Evolutionary conservation across 2,797 vertebrate species (phyloP).

Genomic region (Luscinia megarhynchos): DNA sequence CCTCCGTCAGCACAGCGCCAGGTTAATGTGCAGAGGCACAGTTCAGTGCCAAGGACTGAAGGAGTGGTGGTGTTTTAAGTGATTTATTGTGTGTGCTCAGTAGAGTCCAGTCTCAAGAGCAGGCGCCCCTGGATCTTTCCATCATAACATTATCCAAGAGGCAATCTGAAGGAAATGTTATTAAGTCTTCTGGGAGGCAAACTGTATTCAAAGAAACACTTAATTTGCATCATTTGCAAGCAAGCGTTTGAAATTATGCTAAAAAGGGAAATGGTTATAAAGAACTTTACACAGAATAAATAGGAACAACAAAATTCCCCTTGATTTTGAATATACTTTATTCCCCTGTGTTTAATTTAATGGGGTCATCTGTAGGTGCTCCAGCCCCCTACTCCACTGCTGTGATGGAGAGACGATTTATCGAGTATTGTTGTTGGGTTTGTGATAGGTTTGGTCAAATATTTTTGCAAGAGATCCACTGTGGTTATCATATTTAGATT

Average conservation of each 20-base stretch:
- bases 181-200: slow-evolving; percentile 41
- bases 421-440: neutral
- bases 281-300: neutral
- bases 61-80: slow-evolving; percentile 34
- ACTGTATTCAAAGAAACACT: slow-evolving; percentile 35
- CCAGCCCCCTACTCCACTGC: neutral
- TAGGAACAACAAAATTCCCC: neutral
- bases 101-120: slow-evolving; percentile 16
- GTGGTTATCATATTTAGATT: neutral
- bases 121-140: slow-evolving; percentile 34
- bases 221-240: slow-evolving; percentile 52
- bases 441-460: neutral
- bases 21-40: slow-evolving; percentile 24
- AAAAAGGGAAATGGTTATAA: slow-evolving; percentile 1
- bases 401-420: neutral
- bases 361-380: neutral
- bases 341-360: neutral
- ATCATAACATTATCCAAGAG: slow-evolving; percentile 51
- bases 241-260: neutral
- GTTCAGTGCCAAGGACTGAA: slow-evolving; percentile 44
- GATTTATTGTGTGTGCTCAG: slow-evolving; percentile 48
- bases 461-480: neutral
- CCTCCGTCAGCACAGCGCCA: neutral
- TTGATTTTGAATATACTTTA: neutral
- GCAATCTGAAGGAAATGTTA: slow-evolving; percentile 37